phyloP scores from a whole-genome alignment of 2,113 vertebrate genomes.

The Elgaria multicarinata region DNA sequence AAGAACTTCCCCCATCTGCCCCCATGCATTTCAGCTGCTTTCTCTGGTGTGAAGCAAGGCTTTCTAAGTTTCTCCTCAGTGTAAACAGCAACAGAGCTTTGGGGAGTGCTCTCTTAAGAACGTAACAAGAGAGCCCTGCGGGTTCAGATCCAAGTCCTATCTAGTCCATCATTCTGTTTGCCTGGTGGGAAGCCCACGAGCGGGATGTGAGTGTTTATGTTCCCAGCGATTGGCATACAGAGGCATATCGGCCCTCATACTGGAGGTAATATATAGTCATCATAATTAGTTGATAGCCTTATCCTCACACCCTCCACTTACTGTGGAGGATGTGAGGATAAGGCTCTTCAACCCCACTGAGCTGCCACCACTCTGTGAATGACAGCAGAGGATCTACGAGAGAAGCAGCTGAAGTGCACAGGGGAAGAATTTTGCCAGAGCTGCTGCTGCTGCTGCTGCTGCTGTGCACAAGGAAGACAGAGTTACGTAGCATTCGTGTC shows the following conservation, averaged over 20 bases:
- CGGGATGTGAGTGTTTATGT: too few species aligned
- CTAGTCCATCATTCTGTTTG: too few species aligned
- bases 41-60: neutral
- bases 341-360: neutral
- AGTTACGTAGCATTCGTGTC: neutral
- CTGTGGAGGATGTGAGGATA: neutral
- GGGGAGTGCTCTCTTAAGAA: too few species aligned
- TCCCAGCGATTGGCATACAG: too few species aligned
- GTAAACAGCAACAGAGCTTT: neutral
- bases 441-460: neutral
- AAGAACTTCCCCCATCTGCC: neutral
- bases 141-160: too few species aligned
- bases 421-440: neutral
- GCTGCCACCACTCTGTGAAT: neutral
- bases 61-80: neutral
- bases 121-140: too few species aligned
- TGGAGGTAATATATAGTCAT: too few species aligned
- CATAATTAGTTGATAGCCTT: too few species aligned
- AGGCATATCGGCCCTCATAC: too few species aligned
- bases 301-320: neutral
- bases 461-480: neutral
- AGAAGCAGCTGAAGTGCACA: neutral
- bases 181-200: too few species aligned
- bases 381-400: too few species aligned
- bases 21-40: neutral